Base-by-base conservation (phyloP, 2,797 vertebrate species). In the Typhlichthys subterraneus region DNA sequence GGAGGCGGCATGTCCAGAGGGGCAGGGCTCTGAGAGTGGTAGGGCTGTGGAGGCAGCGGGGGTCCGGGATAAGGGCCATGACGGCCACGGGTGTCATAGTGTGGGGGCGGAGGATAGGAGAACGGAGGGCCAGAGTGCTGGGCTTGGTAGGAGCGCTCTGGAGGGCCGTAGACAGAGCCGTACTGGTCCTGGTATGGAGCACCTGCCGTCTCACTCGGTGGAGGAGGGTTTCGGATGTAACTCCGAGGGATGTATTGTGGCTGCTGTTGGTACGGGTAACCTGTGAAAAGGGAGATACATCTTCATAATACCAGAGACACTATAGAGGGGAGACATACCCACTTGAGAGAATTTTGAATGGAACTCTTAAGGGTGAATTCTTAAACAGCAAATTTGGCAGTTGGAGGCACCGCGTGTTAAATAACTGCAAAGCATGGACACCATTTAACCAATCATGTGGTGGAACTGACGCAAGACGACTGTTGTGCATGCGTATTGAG, bases 171-270 rank as follows among this genome's bases (percentile, higher is more conserved):
- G 42, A 85, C 83, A 0, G 93, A 54, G 23, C 23, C 23, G 69
- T 98, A 98, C 53, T 94, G 91, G 61, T 99, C 97, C 76, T 94
- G 91, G 80, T 97, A 99, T 52, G 94, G 85, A 42, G 94, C 89
- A 55, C 94, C 93, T 33, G 85, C 89, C 6, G 94, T 90, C 19
- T 98, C 96, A 77, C 88, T 93, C 57, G 93, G 67, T 57, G 93
- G 93, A 1, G 94, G 92, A 29, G 94, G 92, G 73, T 95, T 97
- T 70, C 94, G 93, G 49, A 95, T 93, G 80, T 96, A 98, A 70
- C 95, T 95, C 60, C 94, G 92, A 14, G 84, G 70, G 67, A 96
- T 85, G 69, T 95, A 96, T 13, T 91, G 94, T 0, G 90, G 85
- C 53, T 94, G 90, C 62, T 95, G 95, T 72, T 96, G 91, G 70